phyloP scores from a whole-genome alignment of 2,888 invertebrate genomes.

The Lycocerus yunnanus region DNA sequence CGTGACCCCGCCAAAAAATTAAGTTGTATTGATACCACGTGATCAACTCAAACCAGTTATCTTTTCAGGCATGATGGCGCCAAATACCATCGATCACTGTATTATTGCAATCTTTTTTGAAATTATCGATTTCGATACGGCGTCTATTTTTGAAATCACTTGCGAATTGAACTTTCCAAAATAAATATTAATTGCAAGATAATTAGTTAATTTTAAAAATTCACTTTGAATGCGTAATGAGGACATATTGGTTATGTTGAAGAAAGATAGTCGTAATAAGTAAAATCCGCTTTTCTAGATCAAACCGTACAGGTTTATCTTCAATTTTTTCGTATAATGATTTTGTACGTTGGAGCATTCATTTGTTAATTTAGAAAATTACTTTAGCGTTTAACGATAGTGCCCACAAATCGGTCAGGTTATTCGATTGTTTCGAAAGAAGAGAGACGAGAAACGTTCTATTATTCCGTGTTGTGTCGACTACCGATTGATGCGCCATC shows the following conservation, averaged over 20 bases:
- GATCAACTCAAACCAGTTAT: slow-evolving; percentile 57
- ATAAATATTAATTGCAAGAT: background rate
- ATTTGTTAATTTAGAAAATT: background rate
- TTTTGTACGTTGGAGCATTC: background rate
- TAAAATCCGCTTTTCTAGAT: slow-evolving; percentile 11
- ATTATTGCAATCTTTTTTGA: background rate
- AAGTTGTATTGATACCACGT: slow-evolving; percentile 57
- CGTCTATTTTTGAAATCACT: background rate
- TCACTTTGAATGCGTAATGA: slow-evolving; percentile 58
- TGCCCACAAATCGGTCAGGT: background rate
- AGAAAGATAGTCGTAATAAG: slow-evolving; percentile 47
- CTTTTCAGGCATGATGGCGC: slow-evolving; percentile 63
- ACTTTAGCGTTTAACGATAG: slow-evolving; percentile 15
- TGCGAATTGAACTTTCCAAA: background rate
- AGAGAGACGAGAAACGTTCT: slow-evolving; percentile 24
- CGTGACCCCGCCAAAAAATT: slow-evolving; percentile 43
- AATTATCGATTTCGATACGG: background rate
- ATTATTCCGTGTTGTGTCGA: slow-evolving; percentile 53
- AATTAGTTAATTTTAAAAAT: slow-evolving; percentile 21
- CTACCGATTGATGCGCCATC: slow-evolving; percentile 73
- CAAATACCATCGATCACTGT: slow-evolving; percentile 56
- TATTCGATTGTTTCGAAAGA: slow-evolving; percentile 29
- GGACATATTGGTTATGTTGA: slow-evolving; percentile 61
- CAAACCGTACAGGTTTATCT: background rate
- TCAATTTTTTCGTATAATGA: background rate